These are phyloP conservation scores for Gortyna flavago DNA, from an alignment of 2,888 invertebrate species.

Conservation along the genomic window DNA sequence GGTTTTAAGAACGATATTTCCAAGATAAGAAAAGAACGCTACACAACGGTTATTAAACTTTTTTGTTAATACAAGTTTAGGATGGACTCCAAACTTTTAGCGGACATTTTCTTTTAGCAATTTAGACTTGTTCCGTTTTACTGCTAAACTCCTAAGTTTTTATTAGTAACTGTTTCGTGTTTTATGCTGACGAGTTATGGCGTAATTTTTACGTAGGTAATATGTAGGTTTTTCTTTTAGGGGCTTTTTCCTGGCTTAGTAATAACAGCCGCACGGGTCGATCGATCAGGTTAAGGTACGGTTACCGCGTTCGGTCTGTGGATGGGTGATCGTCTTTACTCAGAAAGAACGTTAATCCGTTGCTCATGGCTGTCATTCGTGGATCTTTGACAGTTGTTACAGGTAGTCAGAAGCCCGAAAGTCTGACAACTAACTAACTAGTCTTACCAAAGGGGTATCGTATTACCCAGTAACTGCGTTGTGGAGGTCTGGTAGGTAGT, in stretches of 20 bases:
- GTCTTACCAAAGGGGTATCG: not conserved
- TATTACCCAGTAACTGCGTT: not conserved
- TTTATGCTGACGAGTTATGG: slow-evolving; percentile 42
- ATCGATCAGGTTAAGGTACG: not conserved
- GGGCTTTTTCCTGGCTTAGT: not conserved
- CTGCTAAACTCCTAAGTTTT: slow-evolving; percentile 46
- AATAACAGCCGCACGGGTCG: not conserved
- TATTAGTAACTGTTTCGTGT: slow-evolving; percentile 37
- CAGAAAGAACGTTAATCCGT: not conserved
- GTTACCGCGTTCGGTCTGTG: not conserved
- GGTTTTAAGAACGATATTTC: slow-evolving; percentile 6
- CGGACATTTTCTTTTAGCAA: slow-evolving; percentile 43
- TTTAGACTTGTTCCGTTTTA: slow-evolving; percentile 42
- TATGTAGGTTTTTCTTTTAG: slow-evolving; percentile 30
- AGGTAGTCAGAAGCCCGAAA: not conserved
- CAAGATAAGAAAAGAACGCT: slow-evolving; percentile 4
- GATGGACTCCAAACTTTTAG: slow-evolving; percentile 34
- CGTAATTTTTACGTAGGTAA: slow-evolving; percentile 33
- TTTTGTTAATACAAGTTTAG: slow-evolving; percentile 33
- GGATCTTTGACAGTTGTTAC: not conserved
- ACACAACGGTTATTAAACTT: slow-evolving; percentile 21
- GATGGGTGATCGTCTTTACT: not conserved
- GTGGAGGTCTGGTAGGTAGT: not conserved
- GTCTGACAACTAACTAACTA: not conserved
- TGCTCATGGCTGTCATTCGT: not conserved